Base-by-base conservation (phyloP, 2,797 vertebrate genomes). In the Sebastiscus tertius region DNA sequence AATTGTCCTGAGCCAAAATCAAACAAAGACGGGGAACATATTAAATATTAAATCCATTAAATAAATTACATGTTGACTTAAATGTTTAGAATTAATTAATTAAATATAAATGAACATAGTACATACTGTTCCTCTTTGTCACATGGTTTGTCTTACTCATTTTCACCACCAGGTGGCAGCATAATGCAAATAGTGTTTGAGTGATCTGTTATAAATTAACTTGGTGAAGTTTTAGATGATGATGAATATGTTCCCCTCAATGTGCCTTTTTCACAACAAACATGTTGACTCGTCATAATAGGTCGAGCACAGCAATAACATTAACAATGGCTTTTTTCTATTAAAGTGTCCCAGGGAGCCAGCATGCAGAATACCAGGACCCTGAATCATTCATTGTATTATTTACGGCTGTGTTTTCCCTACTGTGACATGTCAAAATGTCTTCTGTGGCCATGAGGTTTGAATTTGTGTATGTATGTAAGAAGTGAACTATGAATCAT, bases 151-250 rank as follows among this genome's bases (percentile, higher is more conserved):
- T 34, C 6, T 18, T 42, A 1, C 3, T 64, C 1, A 8, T 27
- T 39, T 72, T 31, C 1, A 72, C 86, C 93, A 89, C 72, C 33
- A 82, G 55, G 69, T 85, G 91, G 90, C 81, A 87, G 75, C 52
- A 71, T 79, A 71, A 5, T 61, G 12, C 36, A 49, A 2, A 14
- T 55, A 10, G 20, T 58, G 2, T 64, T 60, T 2, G 4, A 42
- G 16, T n/a, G n/a, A 54, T 9, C 8, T 14, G 9, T 34, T 55
- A 1, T 2, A 5, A 61, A 59, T 55, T 18, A 75, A 63, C 10
- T 71, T 12, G 1, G 26, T 61, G 18, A 65, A 24, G 20, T 72
- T 46, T 26, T 33, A 46, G 18, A 27, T 34, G 13, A 71, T 62
- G 49, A 77, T 79, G 22, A 64, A 39, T 31, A 9, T 31, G 34